Conservation (phyloP, 2,113 vertebrate species). For the Phoenicopterus ruber region DNA sequence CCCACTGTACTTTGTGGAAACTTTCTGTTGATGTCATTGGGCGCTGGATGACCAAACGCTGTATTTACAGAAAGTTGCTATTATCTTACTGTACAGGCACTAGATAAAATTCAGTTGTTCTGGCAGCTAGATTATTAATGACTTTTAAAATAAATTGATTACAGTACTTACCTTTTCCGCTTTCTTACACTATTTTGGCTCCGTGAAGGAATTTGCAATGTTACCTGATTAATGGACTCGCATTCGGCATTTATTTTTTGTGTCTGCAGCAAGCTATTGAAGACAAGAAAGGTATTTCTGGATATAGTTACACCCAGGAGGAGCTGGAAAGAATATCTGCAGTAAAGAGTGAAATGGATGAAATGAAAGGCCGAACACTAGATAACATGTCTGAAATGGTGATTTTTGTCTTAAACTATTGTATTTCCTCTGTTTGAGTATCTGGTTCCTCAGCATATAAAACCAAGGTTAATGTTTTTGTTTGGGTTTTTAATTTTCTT, state of each 20-base stretch:
- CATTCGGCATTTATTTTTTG: neutral
- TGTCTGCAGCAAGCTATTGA: constrained; percentile 84
- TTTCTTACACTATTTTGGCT: neutral
- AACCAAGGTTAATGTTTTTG: neutral
- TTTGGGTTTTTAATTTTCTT: neutral
- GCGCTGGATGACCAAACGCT: neutral
- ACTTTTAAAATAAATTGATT: neutral
- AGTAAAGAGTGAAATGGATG: constrained; percentile 93
- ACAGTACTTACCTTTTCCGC: neutral
- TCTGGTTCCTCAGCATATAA: neutral
- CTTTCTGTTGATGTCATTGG: neutral
- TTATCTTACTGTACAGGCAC: neutral
- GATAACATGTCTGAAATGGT: constrained; percentile 98
- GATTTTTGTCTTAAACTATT: neutral
- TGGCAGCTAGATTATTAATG: neutral
- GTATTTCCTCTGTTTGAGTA: neutral
- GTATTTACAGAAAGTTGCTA: neutral
- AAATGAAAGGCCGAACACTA: constrained; percentile 89
- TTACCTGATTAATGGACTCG: neutral
- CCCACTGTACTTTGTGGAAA: neutral
- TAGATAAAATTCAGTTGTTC: neutral
- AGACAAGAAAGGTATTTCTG: constrained; percentile 90
- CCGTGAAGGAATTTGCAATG: neutral
- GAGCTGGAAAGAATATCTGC: constrained; percentile 92
- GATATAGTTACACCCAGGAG: constrained; percentile 93